Base-by-base conservation (phyloP, 2,113 vertebrate genomes). In the Eupsittula cactorum region DNA sequence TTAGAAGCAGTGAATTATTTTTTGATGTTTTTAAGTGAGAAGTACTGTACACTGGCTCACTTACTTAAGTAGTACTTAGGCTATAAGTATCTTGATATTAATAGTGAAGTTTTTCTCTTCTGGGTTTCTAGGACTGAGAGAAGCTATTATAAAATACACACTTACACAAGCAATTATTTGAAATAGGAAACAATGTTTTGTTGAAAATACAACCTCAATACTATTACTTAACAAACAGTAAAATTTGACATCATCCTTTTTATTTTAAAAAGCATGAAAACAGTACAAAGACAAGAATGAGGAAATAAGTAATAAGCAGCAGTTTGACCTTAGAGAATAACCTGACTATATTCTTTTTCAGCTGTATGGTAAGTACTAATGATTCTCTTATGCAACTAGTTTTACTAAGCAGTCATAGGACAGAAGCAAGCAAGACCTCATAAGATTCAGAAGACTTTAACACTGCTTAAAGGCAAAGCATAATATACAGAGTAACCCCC, bases 241-340 rank as follows among this genome's bases (percentile, higher is more conserved):
- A 75, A 67, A 73, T 21, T 79, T 57, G 31, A 62, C 55, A 42
- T 88, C 0, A 1, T 95, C 64, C 60, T 93, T 96, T 98, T 98
- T 97, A 98, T 98, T 97, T 96, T 91, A 93, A 95, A 97, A 96
- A 96, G 93, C 93, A 91, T 74, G 86, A 87, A 79, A 94, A 91
- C 60, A 64, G 82, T 95, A 96, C 82, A 97, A 96, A 96, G 84
- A 91, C 83, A 60, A 88, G 60, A 83, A 92, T 31, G 68, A 94
- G 35, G 71, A 80, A 70, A 55, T 65, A 75, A 55, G 29, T 35
- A 82, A 68, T 71, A 68, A 93, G 64, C 86, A 92, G 49, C 65
- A 86, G 35, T 70, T 15, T 90, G 64, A 65, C 39, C 59, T 25
- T 4, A 88, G 67, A 95, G 94, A 92, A 86, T 60, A 75, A 86